Conservation (phyloP, 2,797 vertebrate species). For the Chelon auratus region DNA sequence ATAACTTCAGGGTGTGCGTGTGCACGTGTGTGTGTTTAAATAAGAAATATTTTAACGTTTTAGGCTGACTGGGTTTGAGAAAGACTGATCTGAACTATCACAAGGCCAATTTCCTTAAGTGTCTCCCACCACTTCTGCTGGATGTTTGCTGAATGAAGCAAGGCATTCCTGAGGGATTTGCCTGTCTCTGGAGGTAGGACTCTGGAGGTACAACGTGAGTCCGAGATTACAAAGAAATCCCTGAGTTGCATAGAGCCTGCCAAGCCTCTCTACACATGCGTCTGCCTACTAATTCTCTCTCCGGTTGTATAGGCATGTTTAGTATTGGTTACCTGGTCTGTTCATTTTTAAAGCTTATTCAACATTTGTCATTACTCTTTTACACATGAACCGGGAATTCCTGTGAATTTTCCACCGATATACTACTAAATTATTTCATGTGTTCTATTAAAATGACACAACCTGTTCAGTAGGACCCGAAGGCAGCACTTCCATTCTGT, state of each 20-base stretch:
- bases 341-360: slow-evolving; percentile 9
- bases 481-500: background rate
- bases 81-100: slow-evolving; percentile 22
- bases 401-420: background rate
- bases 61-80: slow-evolving; percentile 6
- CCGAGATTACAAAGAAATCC: slow-evolving; percentile 48
- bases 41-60: background rate
- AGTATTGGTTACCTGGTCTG: slow-evolving; percentile 4
- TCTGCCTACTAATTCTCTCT: slow-evolving; percentile 20
- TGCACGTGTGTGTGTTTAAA: no score
- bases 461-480: background rate
- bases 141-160: slow-evolving; percentile 34
- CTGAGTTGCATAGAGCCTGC: slow-evolving; percentile 34
- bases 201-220: slow-evolving; percentile 37
- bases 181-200: slow-evolving; percentile 37
- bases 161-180: slow-evolving; percentile 39
- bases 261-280: slow-evolving; percentile 22
- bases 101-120: slow-evolving; percentile 18
- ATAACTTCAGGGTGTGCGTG: no score
- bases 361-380: background rate
- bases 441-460: background rate
- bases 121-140: slow-evolving; percentile 32
- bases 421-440: background rate
- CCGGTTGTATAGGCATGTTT: slow-evolving; percentile 12
- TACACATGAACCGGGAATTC: background rate